Base-by-base conservation (phyloP, 1,140 invertebrate genomes). In the Papilio aristodemus region DNA sequence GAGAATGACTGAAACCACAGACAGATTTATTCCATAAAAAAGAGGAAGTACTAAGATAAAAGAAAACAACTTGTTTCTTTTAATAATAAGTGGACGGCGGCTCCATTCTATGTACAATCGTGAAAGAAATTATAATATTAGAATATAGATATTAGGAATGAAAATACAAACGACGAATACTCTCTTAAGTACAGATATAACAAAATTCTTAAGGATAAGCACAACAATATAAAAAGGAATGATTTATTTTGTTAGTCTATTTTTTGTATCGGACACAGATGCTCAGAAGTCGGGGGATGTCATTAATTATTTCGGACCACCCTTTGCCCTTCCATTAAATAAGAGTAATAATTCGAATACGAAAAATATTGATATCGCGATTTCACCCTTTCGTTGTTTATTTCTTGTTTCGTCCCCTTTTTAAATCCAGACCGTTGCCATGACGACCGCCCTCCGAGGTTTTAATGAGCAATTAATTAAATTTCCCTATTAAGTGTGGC, bases 401-500 rank as follows among this genome's bases (percentile, higher is more conserved):
- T 73, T 60, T 72, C 25, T 36, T 63, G 17, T 54, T 54, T 54
- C 36, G 38, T 27, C 41, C 41, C 19, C 36, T 64, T 38, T 54
- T 70, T 36, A 57, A 72, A 70, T 70, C 69, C 74, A 22, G 11
- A 46, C 59, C 14, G 73, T 75, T 63, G 11, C 67, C 68, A 70
- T 71, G 54, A 59, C 50, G 62, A 75, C 73, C 67, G 32, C 69
- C 67, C 70, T 72, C 63, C 37, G 50, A 78, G 66, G 62, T 72
- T 71, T 70, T 82, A 82, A 82, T 77, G 80, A 77, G 68, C 72
- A 77, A 76, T 80, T 82, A 80, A 82, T 80, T 80, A 76, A 76
- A 78, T 77, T 76, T 78, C 60, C 73, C 71, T 74, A 70, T 68
- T 63, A 68, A 32, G 59, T 22, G 67, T 32, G 59, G 66, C 41